These are phyloP conservation scores for Etia nguti DNA, from an alignment of 2,113 vertebrate species.

Conservation along the genomic window DNA sequence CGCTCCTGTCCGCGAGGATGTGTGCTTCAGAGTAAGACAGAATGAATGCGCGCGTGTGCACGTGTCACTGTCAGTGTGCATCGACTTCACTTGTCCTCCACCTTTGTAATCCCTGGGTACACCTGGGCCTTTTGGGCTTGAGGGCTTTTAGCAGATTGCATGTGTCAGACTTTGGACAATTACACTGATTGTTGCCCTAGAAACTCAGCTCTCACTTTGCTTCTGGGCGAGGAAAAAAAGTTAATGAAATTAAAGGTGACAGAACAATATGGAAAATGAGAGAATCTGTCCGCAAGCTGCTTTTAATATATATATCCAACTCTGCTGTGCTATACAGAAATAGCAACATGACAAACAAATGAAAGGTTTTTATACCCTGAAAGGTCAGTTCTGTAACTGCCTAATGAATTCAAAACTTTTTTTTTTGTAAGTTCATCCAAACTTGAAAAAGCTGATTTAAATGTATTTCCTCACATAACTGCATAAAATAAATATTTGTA, in stretches of 20 bases:
- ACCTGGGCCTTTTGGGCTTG: constrained; percentile 64
- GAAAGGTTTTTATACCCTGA: neutral
- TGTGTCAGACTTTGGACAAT: constrained; percentile 70
- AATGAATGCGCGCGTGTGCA: neutral
- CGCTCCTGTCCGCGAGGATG: neutral
- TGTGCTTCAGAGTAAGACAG: neutral
- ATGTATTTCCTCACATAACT: neutral
- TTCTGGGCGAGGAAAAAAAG: constrained; percentile 7
- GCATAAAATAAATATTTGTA: neutral
- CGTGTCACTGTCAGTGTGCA: constrained; percentile 40
- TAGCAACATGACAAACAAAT: neutral
- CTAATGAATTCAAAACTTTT: neutral
- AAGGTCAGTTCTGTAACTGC: neutral
- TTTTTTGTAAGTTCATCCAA: neutral
- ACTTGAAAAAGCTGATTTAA: neutral
- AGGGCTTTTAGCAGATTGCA: constrained; percentile 77
- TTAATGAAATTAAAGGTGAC: constrained; percentile 61
- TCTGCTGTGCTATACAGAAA: neutral
- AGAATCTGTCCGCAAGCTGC: constrained; percentile 22
- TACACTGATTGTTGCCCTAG: constrained; percentile 73
- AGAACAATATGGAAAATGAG: constrained; percentile 45
- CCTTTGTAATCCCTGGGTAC: constrained; percentile 67
- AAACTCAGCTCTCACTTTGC: constrained; percentile 58
- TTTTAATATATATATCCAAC: constrained; percentile 49
- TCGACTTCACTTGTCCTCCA: constrained; percentile 69